Conservation (phyloP, 1,140 invertebrate genomes). For the Neodiprion lecontei region DNA sequence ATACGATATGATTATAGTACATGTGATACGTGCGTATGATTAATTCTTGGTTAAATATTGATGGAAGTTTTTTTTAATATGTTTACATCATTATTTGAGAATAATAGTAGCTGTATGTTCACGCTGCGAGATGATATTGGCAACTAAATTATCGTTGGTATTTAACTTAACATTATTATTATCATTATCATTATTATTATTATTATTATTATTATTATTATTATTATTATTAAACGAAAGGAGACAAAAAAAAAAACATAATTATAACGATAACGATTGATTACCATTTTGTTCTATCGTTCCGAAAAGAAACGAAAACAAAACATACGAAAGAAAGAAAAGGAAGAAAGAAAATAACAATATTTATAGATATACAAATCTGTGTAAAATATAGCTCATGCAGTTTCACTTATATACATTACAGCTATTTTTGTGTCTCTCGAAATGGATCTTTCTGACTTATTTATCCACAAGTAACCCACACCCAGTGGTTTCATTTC, state of each 20-base stretch:
- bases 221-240: slow-evolving; percentile 33
- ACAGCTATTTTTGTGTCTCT: not conserved
- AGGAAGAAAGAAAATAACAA: no score
- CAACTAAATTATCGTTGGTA: slow-evolving; percentile 40
- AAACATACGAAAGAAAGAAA: no score
- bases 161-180: slow-evolving; percentile 36
- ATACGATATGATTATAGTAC: not conserved
- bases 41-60: not conserved
- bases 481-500: no score
- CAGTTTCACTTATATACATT: not conserved
- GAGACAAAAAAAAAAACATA: slow-evolving; percentile 27
- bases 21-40: not conserved
- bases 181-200: slow-evolving; percentile 38
- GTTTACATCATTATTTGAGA: not conserved
- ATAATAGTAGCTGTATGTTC: not conserved
- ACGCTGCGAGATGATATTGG: slow-evolving; percentile 24
- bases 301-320: slow-evolving; percentile 35
- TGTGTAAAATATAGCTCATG: slow-evolving; percentile 26
- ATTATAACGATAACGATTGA: slow-evolving; percentile 42
- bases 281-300: slow-evolving; percentile 45
- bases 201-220: slow-evolving; percentile 35
- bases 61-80: not conserved
- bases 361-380: slow-evolving; percentile 29
- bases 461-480: not conserved
- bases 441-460: not conserved